Evolutionary conservation across 64 coral and sea anemone genomes (phyloP).

Genomic region (Pachyseris speciosa): DNA sequence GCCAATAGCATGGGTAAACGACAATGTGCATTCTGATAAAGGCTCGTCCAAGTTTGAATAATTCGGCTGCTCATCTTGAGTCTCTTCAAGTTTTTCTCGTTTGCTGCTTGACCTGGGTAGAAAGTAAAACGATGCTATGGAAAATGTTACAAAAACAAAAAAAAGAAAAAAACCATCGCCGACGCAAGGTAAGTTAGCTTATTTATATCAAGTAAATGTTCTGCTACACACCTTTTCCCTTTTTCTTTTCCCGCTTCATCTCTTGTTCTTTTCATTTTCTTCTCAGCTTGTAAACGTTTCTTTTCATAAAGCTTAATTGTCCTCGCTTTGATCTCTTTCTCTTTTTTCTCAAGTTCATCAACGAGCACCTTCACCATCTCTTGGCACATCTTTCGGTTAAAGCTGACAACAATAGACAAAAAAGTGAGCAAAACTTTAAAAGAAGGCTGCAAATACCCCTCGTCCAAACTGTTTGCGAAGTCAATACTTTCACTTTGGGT

Average conservation of each 20-base stretch:
- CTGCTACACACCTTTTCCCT: neutral
- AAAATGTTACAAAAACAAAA: neutral
- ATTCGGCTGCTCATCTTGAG: neutral
- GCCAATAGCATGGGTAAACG: neutral
- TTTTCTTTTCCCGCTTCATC: constrained; percentile 21
- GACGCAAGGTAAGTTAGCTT: neutral
- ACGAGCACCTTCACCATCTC: neutral
- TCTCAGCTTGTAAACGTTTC: neutral
- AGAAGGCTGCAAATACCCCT: too few species aligned
- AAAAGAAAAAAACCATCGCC: neutral
- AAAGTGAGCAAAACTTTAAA: neutral
- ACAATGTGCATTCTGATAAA: constrained; percentile 2
- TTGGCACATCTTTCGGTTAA: constrained; percentile 38
- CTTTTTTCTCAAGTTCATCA: neutral
- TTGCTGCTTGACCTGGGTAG: neutral
- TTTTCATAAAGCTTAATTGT: neutral
- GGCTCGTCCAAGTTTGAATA: neutral
- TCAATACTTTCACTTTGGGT: too few species aligned
- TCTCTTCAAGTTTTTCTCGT: neutral
- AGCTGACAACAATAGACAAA: neutral
- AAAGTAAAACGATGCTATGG: neutral
- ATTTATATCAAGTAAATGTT: neutral
- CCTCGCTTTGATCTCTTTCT: neutral
- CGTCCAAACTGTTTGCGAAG: too few species aligned
- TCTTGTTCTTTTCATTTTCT: neutral